Evolutionary conservation across 2,113 vertebrate species (phyloP), one percentile per base, ranked within the genome.

Genomic region (Gavia stellata): DNA sequence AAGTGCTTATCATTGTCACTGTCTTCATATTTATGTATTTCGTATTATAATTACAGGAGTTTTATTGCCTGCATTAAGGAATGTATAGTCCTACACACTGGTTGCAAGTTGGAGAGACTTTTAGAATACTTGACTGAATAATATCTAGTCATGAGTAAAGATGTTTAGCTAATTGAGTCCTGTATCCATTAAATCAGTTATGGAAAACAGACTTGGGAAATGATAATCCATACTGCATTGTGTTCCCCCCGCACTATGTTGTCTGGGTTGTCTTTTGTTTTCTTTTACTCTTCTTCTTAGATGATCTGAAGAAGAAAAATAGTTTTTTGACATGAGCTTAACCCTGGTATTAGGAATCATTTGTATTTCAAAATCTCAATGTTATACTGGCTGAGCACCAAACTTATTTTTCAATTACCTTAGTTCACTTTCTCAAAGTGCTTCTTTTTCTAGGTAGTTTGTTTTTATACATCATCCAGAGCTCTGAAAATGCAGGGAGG

Each of bases 401-500:
- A 90, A 66, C 81, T 94, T 94, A 94, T 94, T 97, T 97, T 96
- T 88, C 86, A 88, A 86, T 95, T 94, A 95, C 26, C 26, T 67
- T 95, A 79, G 91, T 96, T 62, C 80, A 52, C 45, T 90, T 74
- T 63, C 67, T 85, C 26, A 68, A 81, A 97, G 71, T n/a, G 84
- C 42, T 94, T 73, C 63, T 50, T 88, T 85, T 96, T 80, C 53
- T 77, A 53, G 81, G 68, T 70, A 92, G 52, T 97, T 92, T 97
- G 87, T 81, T 96, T 96, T 86, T 65, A 61, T 88, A 68, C 61
- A 74, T 88, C 73, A 50, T 42, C 40, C 79, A 74, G 63, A 82
- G 29, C 65, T 87, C 71, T 59, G 72, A 81, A 86, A 78, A 40
- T 38, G 72, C 20, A 61, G 23, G 49, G 42, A 78, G 67, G 83